Base-by-base conservation (phyloP, 92 coral and sea anemone species). In the Pocillopora meandrina region DNA sequence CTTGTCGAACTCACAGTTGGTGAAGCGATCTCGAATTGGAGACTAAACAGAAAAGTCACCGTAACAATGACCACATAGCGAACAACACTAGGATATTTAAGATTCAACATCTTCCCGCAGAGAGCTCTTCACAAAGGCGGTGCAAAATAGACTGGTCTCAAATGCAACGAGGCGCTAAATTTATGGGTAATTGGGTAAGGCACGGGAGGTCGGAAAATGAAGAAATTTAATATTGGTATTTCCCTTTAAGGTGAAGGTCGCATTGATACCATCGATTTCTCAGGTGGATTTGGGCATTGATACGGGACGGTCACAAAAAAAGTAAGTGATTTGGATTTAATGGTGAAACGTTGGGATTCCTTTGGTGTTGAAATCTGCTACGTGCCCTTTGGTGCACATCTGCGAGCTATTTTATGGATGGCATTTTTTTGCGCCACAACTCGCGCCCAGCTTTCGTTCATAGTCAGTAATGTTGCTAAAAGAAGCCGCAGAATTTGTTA, bases 191-290 rank as follows among this genome's bases (percentile, higher is more conserved):
- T 61, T 31, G 63, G 21, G 35, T 35, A 55, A 12, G 10, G 31
- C 75, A 74, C 73, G 86, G 86, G 86, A 83, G 86, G 86, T 83
- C 86, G 58, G 18, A 55, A 61, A n/a, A 74, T 73, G 49, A 47
- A 74, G 86, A 83, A 83, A 83, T 74, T 42, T 83, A 83, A 74
- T 83, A 65, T 83, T 83, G 73, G 80, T 59, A 83, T 83, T 83
- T 83, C 86, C 86, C 86, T 83, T 83, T 21, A 47, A 66, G 86
- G 80, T 83, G 36, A 73, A 83, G 80, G 86, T 73, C 80, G 80
- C 10, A 71, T 16, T 83, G 65, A 83, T 73, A 71, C 57, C 72
- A 42, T 74, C 74, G 61, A 47, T 55, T 73, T 83, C 69, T 74
- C 80, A 63, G 74, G 64, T 63, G 72, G 31, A 55, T 74, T 73